Percentiles rank a stretch among this genome's conserved stretches.
Conservation (phyloP, 1,140 invertebrate species). For the Pachyrhynchus sulphureomaculatus region DNA sequence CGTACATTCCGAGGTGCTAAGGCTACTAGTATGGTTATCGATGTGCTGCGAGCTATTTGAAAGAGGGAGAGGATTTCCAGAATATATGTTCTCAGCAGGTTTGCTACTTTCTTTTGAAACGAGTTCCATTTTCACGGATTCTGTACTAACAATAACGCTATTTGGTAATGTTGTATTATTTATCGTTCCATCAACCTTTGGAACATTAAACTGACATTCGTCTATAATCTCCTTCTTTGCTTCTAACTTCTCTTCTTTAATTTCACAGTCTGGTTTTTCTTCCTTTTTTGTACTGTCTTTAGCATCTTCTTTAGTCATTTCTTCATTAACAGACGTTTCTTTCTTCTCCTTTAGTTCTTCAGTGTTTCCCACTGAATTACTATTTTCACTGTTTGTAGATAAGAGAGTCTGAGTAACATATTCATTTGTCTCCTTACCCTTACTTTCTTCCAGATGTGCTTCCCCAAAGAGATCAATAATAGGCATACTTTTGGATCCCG, state of each 20-base stretch:
- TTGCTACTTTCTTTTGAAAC: not conserved
- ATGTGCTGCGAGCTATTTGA: no score
- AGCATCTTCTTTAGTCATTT: not conserved
- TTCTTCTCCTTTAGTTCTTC: not conserved
- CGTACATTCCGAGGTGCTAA: no score
- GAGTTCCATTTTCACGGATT: not conserved
- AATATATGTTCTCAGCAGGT: no score
- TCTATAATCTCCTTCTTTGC: not conserved
- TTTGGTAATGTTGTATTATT: not conserved
- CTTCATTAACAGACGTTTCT: not conserved
- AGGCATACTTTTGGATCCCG: slow-evolving; percentile 35
- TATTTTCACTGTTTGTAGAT: not conserved
- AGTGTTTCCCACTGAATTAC: not conserved
- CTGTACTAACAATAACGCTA: not conserved
- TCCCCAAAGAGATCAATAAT: slow-evolving; percentile 33
- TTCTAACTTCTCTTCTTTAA: not conserved
- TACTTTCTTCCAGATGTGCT: not conserved
- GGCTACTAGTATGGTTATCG: no score
- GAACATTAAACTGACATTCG: not conserved
- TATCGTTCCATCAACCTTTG: not conserved
- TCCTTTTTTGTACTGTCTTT: no score
- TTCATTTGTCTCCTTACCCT: not conserved
- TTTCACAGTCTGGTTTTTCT: no score
- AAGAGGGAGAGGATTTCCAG: no score
- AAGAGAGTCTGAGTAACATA: not conserved